Percentiles rank a stretch among this genome's conserved stretches.
phyloP scores from a whole-genome alignment of 2,888 invertebrate species.

The Abrostola triplasia region DNA sequence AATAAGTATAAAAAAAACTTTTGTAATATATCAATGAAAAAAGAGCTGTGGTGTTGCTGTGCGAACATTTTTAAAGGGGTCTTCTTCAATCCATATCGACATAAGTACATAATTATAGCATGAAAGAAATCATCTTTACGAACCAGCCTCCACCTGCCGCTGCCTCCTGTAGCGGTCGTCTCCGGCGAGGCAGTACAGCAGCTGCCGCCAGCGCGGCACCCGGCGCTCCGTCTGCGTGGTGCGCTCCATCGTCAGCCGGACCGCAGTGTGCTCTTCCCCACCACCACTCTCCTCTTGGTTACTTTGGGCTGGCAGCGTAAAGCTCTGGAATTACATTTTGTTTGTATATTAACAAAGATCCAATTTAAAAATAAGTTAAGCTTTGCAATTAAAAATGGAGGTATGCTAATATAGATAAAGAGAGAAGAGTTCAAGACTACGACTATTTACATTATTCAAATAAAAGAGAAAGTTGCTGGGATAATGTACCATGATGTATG shows the following conservation, averaged over 20 bases:
- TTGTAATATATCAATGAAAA: too few relatives aligned
- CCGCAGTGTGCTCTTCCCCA: conserved; percentile 64
- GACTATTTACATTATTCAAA: too few relatives aligned
- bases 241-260: conserved; percentile 92
- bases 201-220: conserved; percentile 93
- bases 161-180: conserved; percentile 93
- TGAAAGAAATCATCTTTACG: background rate
- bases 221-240: conserved; percentile 94
- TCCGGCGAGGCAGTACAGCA: conserved; percentile 93
- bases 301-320: conserved; percentile 71
- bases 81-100: too few relatives aligned
- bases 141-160: conserved; percentile 91
- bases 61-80: too few relatives aligned
- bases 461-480: too few relatives aligned
- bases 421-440: too few relatives aligned
- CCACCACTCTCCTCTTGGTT: conserved; percentile 62
- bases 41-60: too few relatives aligned
- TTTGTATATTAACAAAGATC: background rate
- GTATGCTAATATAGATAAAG: too few relatives aligned
- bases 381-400: too few relatives aligned
- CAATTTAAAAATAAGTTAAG: background rate
- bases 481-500: too few relatives aligned
- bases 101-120: too few relatives aligned
- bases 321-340: conserved; percentile 68
- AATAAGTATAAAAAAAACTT: too few relatives aligned